phyloP scores from a whole-genome alignment of 2,113 vertebrate species.

The Antechinus flavipes region DNA sequence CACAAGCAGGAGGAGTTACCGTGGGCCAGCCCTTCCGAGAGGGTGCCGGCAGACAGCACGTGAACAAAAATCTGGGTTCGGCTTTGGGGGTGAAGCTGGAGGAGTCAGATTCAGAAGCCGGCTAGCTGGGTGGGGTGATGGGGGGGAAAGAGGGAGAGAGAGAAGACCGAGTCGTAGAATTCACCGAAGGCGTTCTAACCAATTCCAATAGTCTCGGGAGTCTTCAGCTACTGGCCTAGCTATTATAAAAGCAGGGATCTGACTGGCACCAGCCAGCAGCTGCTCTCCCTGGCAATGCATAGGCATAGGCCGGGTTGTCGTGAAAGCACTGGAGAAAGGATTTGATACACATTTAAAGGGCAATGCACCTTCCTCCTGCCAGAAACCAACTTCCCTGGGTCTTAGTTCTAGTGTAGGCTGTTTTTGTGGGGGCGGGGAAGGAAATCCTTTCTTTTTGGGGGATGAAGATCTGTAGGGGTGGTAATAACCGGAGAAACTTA shows the following conservation, averaged over 20 bases:
- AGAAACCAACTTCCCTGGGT: background rate
- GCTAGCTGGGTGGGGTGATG: accelerated
- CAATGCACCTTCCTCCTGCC: background rate
- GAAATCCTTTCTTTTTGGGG: background rate
- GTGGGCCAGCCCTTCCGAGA: background rate
- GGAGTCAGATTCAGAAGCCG: background rate
- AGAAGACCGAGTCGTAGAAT: background rate
- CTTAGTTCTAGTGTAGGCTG: background rate
- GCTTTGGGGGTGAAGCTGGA: slow-evolving; percentile 46
- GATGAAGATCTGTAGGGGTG: background rate
- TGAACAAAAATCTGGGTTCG: accelerated
- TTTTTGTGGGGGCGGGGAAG: background rate
- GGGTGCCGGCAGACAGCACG: too few relatives aligned
- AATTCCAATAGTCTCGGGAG: background rate
- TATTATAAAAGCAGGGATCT: background rate
- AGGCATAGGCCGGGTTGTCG: background rate
- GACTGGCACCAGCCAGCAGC: background rate
- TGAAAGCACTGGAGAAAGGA: background rate
- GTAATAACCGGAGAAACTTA: background rate
- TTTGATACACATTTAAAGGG: background rate
- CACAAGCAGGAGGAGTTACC: background rate
- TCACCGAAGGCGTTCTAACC: background rate
- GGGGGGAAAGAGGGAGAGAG: too few relatives aligned
- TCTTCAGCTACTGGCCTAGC: background rate
- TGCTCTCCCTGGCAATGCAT: background rate